These are phyloP conservation scores for Pipistrellus kuhlii DNA, from an alignment of 2,797 vertebrate species.

Conservation along the genomic window DNA sequence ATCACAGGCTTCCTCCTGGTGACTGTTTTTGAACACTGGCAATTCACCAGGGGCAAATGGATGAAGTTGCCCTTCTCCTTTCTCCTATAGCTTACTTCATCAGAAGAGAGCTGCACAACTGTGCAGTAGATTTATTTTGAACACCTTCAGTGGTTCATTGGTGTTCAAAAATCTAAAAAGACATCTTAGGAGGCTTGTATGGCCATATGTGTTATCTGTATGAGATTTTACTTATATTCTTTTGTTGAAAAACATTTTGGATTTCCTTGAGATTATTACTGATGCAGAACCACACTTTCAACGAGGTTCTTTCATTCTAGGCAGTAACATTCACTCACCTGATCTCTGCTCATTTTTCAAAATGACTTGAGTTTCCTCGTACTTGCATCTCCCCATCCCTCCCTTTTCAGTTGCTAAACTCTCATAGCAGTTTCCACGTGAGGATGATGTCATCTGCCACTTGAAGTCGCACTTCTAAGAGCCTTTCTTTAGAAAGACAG, in stretches of 20 bases:
- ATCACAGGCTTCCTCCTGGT: slow-evolving; percentile 35
- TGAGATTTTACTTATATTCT: slow-evolving; percentile 38
- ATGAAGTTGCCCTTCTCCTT: not conserved
- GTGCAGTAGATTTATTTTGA: not conserved
- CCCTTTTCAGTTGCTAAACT: not conserved
- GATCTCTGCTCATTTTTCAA: slow-evolving; percentile 67
- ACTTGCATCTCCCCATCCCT: not conserved
- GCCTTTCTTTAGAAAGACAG: slow-evolving; percentile 46
- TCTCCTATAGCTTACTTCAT: not conserved
- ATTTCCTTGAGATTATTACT: slow-evolving; percentile 47
- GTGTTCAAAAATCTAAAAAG: not conserved
- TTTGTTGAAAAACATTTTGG: slow-evolving; percentile 55
- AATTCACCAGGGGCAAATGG: not conserved
- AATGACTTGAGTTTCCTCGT: slow-evolving; percentile 47
- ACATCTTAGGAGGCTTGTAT: not conserved
- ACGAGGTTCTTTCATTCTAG: slow-evolving; percentile 43
- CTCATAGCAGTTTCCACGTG: not conserved
- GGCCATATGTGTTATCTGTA: not conserved
- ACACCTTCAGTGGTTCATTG: not conserved
- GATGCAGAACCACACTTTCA: slow-evolving; percentile 32
- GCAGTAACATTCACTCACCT: slow-evolving; percentile 39
- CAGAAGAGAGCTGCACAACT: not conserved
- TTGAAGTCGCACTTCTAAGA: not conserved
- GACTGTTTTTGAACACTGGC: not conserved
- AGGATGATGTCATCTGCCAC: slow-evolving; percentile 34